Evolutionary conservation across 2,113 vertebrate genomes (phyloP).

Genomic region (Hemiprocne comata): DNA sequence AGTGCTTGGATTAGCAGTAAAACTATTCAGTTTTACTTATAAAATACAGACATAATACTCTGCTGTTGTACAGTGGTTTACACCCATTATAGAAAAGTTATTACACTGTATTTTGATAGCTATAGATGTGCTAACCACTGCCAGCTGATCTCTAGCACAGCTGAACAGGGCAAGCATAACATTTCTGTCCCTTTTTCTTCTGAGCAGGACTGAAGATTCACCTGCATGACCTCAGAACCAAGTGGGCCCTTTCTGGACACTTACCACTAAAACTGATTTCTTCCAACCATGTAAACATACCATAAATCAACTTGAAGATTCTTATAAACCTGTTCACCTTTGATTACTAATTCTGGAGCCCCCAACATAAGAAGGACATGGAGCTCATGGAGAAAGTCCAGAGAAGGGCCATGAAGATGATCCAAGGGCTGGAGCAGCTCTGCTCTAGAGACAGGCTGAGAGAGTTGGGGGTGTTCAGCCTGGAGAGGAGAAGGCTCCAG

Average conservation of each 20-base stretch:
- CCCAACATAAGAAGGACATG: no score
- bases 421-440: no score
- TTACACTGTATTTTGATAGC: neutral
- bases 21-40: neutral
- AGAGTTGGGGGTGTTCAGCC: no score
- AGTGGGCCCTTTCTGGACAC: neutral
- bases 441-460: no score
- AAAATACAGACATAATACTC: neutral
- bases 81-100: neutral
- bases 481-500: no score
- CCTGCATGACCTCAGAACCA: neutral
- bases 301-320: neutral
- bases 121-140: neutral
- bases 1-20: neutral
- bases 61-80: neutral
- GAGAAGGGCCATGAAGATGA: no score
- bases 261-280: neutral
- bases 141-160: neutral
- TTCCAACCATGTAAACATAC: neutral
- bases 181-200: neutral
- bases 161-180: neutral
- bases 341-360: neutral
- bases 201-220: neutral
- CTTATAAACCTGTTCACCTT: rapidly evolving
- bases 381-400: no score